Percentiles rank a stretch among this genome's conserved stretches.
phyloP scores from a whole-genome alignment of 1,140 invertebrate genomes.

The Drosophila arizonae region DNA sequence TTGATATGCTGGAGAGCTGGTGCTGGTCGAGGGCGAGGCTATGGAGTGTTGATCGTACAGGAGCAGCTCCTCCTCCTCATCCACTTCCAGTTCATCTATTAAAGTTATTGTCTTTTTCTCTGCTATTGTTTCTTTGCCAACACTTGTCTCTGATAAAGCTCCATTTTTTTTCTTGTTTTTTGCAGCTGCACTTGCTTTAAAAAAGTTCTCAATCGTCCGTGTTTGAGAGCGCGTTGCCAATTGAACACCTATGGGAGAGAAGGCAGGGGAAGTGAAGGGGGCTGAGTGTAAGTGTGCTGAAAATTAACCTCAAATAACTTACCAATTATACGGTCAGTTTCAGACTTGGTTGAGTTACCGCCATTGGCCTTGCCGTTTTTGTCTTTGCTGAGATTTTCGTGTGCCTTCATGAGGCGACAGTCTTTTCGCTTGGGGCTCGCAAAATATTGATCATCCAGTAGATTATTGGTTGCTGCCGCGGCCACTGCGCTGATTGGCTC shows the following conservation, averaged over 20 bases:
- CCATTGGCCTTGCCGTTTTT: slow-evolving; percentile 35
- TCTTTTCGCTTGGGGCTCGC: slow-evolving; percentile 83
- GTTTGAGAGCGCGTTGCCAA: slow-evolving; percentile 77
- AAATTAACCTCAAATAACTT: slow-evolving; percentile 71
- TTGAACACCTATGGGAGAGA: slow-evolving; percentile 57
- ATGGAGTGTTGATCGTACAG: slow-evolving; percentile 55
- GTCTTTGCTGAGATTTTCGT: slow-evolving; percentile 58
- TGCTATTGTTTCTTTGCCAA: slow-evolving; percentile 24
- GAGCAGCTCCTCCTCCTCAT: slow-evolving; percentile 48
- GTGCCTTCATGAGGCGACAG: slow-evolving; percentile 72
- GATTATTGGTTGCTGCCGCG: slow-evolving; percentile 36
- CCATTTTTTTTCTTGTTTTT: slow-evolving; percentile 41
- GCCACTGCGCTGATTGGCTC: slow-evolving; percentile 28
- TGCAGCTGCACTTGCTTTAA: slow-evolving; percentile 69
- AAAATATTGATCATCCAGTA: slow-evolving; percentile 81
- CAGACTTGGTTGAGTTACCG: slow-evolving; percentile 43
- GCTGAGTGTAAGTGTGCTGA: slow-evolving; percentile 11
- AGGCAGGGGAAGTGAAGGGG: not conserved
- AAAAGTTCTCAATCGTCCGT: slow-evolving; percentile 78
- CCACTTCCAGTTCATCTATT: slow-evolving; percentile 33
- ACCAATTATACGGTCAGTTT: slow-evolving; percentile 68
- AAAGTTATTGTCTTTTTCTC: slow-evolving; percentile 43
- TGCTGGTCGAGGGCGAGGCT: slow-evolving; percentile 43
- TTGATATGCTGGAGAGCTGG: slow-evolving; percentile 58
- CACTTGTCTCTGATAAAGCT: slow-evolving; percentile 16